phyloP scores from a whole-genome alignment of 2,113 vertebrate genomes.

The Pelecanus crispus region DNA sequence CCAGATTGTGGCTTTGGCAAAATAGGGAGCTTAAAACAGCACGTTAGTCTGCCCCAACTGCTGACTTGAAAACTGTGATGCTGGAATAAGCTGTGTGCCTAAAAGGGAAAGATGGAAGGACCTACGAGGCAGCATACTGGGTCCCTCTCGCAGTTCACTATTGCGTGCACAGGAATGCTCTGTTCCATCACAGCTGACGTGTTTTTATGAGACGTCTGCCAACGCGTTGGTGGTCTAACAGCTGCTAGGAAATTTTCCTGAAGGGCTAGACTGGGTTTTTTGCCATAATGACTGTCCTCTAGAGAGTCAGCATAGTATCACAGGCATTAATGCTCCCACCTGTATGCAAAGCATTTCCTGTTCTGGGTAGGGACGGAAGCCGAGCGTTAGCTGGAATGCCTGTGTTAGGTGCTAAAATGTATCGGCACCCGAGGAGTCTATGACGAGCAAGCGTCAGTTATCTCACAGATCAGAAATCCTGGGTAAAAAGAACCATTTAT shows the following conservation, averaged over 20 bases:
- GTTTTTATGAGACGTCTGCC: not conserved
- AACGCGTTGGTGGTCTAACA: not conserved
- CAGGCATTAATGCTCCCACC: not conserved
- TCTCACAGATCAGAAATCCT: not conserved
- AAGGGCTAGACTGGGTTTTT: not conserved
- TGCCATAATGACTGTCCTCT: not conserved
- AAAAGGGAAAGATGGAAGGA: not conserved
- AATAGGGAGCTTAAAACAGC: not conserved
- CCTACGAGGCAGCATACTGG: fast-evolving
- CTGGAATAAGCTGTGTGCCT: not conserved
- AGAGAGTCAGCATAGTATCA: not conserved
- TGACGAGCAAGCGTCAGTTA: not conserved
- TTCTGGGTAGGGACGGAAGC: not conserved
- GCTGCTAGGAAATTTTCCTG: not conserved
- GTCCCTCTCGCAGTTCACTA: fast-evolving
- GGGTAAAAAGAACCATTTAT: not conserved
- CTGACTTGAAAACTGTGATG: not conserved
- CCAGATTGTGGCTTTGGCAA: not conserved
- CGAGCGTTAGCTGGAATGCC: fast-evolving
- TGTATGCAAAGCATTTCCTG: not conserved
- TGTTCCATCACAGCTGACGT: fast-evolving
- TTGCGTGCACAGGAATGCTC: not conserved
- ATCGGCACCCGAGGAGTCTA: not conserved
- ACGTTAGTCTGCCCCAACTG: not conserved
- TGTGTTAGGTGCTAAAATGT: not conserved